A percentile compares a stretch with the other conserved stretches of the same genome.
These are phyloP conservation scores for Pangasius macronema DNA, from an alignment of 2,797 vertebrate species.

Conservation along the genomic window DNA sequence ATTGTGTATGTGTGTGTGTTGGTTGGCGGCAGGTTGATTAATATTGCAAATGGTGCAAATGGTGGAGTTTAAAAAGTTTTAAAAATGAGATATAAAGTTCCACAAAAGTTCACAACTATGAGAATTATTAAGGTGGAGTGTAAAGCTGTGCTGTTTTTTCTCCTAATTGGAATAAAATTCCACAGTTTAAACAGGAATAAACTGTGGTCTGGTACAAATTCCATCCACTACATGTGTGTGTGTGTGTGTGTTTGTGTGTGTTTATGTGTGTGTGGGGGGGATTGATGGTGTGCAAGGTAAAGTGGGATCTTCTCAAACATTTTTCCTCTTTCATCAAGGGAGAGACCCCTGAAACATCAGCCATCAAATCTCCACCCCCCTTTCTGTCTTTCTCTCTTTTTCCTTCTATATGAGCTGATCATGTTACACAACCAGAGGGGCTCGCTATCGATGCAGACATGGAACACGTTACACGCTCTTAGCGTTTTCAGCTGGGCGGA, in stretches of 20 bases:
- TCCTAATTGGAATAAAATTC: slow-evolving; percentile 2
- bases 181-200: slow-evolving; percentile 26
- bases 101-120: background rate
- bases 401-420: slow-evolving; percentile 63
- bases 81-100: background rate
- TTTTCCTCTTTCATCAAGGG: background rate
- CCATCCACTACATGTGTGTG: background rate
- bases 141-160: slow-evolving; percentile 1
- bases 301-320: slow-evolving; percentile 24
- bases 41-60: background rate
- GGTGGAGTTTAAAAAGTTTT: background rate
- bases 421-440: slow-evolving; percentile 77
- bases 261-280: background rate
- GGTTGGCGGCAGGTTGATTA: background rate
- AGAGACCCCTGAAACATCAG: slow-evolving; percentile 43
- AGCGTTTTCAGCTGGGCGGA: slow-evolving; percentile 65
- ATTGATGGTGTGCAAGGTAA: background rate
- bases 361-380: slow-evolving; percentile 7
- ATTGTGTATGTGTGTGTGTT: background rate
- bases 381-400: slow-evolving; percentile 32
- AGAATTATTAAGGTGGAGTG: background rate
- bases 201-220: slow-evolving; percentile 33
- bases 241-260: slow-evolving; percentile 3
- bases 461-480: slow-evolving; percentile 66
- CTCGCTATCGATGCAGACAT: slow-evolving; percentile 66